Evolutionary conservation across 2,888 invertebrate genomes (phyloP).

Genomic region (Automeris io): DNA sequence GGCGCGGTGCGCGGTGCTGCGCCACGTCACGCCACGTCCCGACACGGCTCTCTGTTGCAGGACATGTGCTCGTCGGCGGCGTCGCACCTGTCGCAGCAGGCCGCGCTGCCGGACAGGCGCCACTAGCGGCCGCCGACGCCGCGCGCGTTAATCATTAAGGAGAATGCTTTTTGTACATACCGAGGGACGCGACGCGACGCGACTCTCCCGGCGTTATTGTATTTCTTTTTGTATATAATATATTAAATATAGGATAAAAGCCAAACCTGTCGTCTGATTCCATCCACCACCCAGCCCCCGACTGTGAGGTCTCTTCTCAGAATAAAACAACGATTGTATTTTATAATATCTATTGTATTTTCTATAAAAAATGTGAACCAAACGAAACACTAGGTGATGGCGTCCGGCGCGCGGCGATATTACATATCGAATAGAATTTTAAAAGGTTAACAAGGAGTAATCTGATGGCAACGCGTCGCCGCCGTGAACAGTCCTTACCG

Average conservation of each 20-base stretch:
- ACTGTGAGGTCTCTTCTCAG: too few relatives aligned
- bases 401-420: slow-evolving; percentile 21
- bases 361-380: too few relatives aligned
- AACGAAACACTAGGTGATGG: slow-evolving; percentile 16
- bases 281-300: too few relatives aligned
- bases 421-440: slow-evolving; percentile 45
- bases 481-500: slow-evolving; percentile 23
- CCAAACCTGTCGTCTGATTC: too few relatives aligned
- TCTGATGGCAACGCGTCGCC: slow-evolving; percentile 22
- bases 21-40: background rate
- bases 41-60: slow-evolving; percentile 26
- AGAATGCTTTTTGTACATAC: too few relatives aligned
- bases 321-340: too few relatives aligned
- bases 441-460: slow-evolving; percentile 54
- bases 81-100: slow-evolving; percentile 64
- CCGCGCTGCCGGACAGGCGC: slow-evolving; percentile 39
- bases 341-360: too few relatives aligned
- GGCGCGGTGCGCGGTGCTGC: background rate
- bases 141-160: too few relatives aligned
- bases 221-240: slow-evolving; percentile 69
- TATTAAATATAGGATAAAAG: slow-evolving; percentile 63
- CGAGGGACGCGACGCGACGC: slow-evolving; percentile 4
- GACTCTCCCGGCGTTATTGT: slow-evolving; percentile 24
- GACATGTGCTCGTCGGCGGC: slow-evolving; percentile 68
- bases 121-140: slow-evolving; percentile 28